Evolutionary conservation across 2,888 invertebrate genomes (phyloP).

Genomic region (Euspilapteryx auroguttella): DNA sequence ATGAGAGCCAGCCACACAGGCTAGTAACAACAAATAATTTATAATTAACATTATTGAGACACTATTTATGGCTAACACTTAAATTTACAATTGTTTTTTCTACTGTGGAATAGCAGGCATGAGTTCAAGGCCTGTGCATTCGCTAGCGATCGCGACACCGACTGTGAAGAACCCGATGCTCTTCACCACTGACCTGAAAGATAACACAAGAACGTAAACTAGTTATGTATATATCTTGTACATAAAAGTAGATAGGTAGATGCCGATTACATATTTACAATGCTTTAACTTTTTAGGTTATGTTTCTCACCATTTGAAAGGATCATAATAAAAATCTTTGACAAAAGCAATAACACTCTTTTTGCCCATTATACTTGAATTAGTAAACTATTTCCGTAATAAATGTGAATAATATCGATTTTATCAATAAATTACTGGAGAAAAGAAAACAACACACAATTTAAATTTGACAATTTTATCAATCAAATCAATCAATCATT

Average conservation of each 20-base stretch:
- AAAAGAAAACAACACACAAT: too few relatives aligned
- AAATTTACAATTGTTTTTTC: too few relatives aligned
- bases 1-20: conserved; percentile 16
- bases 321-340: conserved; percentile 71
- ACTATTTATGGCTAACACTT: too few relatives aligned
- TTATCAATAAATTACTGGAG: too few relatives aligned
- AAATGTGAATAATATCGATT: too few relatives aligned
- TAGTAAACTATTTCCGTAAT: neutral
- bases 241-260: too few relatives aligned
- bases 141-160: conserved; percentile 77
- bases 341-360: conserved; percentile 57
- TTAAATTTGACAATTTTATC: too few relatives aligned
- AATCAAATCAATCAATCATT: too few relatives aligned
- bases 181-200: conserved; percentile 77
- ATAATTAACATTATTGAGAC: conserved; percentile 22
- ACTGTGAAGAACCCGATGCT: conserved; percentile 77
- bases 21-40: conserved; percentile 28
- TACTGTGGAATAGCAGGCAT: conserved; percentile 64
- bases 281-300: conserved; percentile 37
- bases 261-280: too few relatives aligned
- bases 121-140: conserved; percentile 74
- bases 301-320: conserved; percentile 73
- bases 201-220: conserved; percentile 15
- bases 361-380: conserved; percentile 57
- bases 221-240: too few relatives aligned